Percentiles rank a stretch among this genome's conserved stretches.
Conservation (phyloP, 2,797 vertebrate species). For the Apogon talboti region DNA sequence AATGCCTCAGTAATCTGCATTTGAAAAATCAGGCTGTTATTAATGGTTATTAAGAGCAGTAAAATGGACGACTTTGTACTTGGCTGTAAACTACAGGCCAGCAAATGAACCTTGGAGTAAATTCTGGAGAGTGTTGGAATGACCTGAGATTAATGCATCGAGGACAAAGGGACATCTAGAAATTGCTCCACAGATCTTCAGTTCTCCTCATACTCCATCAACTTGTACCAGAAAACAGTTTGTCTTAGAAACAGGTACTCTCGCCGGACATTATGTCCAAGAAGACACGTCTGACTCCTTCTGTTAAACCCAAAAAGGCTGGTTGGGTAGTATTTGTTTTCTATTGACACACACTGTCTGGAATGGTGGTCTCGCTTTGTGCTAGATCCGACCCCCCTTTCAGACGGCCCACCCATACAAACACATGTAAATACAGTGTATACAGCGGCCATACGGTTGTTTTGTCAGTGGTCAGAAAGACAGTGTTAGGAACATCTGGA, state of each 20-base stretch:
- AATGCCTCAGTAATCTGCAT: constrained; percentile 15
- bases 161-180: too few relatives aligned
- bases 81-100: not conserved
- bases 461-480: constrained; percentile 48
- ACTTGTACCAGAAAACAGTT: not conserved
- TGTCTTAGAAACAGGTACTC: constrained; percentile 10
- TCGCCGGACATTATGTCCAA: not conserved
- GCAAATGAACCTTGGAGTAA: not conserved
- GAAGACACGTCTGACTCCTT: not conserved
- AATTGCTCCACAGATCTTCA: too few relatives aligned
- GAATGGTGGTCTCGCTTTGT: not conserved
- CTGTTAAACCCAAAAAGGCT: not conserved
- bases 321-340: constrained; percentile 5
- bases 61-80: too few relatives aligned
- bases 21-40: constrained; percentile 19
- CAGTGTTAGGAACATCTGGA: constrained; percentile 70
- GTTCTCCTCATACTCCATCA: constrained; percentile 7
- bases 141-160: not conserved
- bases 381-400: not conserved
- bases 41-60: not conserved
- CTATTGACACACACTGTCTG: not conserved
- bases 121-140: not conserved
- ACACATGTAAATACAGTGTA: constrained; percentile 1
- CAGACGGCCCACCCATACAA: not conserved
- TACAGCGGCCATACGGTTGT: constrained; percentile 43